phyloP scores from a whole-genome alignment of 2,888 invertebrate species.

The Drosophila lutescens region DNA sequence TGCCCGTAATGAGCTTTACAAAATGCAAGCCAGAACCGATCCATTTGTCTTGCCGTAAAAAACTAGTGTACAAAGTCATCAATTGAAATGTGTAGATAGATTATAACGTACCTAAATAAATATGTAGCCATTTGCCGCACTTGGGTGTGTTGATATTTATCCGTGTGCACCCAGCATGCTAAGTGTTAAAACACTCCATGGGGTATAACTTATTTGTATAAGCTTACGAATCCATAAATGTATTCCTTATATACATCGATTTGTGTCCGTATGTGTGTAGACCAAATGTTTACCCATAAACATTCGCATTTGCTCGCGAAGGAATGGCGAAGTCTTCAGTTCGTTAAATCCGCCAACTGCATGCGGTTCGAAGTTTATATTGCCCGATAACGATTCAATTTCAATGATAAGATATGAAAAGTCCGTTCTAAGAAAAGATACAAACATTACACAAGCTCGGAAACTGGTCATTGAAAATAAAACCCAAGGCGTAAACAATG shows the following conservation, averaged over 20 bases:
- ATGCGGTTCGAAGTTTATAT: conserved; percentile 31
- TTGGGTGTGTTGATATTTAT: conserved; percentile 9
- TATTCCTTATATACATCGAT: conserved; percentile 25
- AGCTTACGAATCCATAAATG: conserved; percentile 32
- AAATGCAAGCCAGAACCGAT: no score
- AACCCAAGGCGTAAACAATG: conserved; percentile 39
- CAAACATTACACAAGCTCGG: conserved; percentile 31
- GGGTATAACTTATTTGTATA: conserved; percentile 30
- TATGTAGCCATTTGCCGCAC: conserved; percentile 17
- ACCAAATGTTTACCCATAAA: conserved; percentile 41
- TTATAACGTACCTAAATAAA: conserved; percentile 15
- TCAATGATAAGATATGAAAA: conserved; percentile 41
- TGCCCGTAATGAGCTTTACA: background rate
- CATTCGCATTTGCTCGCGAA: conserved; percentile 34
- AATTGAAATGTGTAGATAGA: conserved; percentile 2
- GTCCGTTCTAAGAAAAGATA: conserved; percentile 38
- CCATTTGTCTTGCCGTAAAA: background rate
- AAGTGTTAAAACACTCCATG: conserved; percentile 34
- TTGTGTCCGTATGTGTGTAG: conserved; percentile 10
- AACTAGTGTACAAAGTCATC: conserved; percentile 1
- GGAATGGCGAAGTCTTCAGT: conserved; percentile 36
- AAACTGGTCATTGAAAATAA: conserved; percentile 24
- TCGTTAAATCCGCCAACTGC: conserved; percentile 28
- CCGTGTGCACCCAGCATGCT: conserved; percentile 26
- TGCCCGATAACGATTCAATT: conserved; percentile 35